Evolutionary conservation across 2,113 vertebrate species (phyloP).

Genomic region (Cisticola juncidis): DNA sequence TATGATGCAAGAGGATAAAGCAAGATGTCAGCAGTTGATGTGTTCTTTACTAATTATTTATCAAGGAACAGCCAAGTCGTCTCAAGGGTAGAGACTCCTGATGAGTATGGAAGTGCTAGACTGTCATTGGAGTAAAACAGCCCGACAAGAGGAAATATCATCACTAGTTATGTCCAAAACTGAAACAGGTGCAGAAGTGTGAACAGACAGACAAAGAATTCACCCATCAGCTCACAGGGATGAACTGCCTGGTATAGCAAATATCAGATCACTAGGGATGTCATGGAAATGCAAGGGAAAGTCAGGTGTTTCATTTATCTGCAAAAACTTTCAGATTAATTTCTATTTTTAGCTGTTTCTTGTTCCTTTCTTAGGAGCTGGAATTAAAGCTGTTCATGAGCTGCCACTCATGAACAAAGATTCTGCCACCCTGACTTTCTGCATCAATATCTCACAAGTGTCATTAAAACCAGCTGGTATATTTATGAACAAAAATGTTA

Average conservation of each 20-base stretch:
- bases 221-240: background rate
- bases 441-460: background rate
- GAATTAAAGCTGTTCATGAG: background rate
- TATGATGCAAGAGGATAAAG: background rate
- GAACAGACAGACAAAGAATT: background rate
- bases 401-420: background rate
- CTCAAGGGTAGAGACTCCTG: background rate
- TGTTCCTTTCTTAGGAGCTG: background rate
- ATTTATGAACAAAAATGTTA: slow-evolving; percentile 3
- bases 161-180: background rate
- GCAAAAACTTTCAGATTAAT: background rate
- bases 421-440: background rate
- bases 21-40: background rate
- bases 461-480: background rate
- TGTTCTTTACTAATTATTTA: background rate
- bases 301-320: background rate
- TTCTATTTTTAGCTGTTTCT: background rate
- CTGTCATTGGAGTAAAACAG: background rate
- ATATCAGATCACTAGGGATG: background rate
- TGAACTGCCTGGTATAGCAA: background rate
- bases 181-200: background rate
- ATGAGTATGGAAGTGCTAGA: background rate
- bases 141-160: background rate
- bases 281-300: background rate
- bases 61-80: background rate